Evolutionary conservation across 2,797 vertebrate species (phyloP).

Genomic region (Enteromius thamalakanensis): DNA sequence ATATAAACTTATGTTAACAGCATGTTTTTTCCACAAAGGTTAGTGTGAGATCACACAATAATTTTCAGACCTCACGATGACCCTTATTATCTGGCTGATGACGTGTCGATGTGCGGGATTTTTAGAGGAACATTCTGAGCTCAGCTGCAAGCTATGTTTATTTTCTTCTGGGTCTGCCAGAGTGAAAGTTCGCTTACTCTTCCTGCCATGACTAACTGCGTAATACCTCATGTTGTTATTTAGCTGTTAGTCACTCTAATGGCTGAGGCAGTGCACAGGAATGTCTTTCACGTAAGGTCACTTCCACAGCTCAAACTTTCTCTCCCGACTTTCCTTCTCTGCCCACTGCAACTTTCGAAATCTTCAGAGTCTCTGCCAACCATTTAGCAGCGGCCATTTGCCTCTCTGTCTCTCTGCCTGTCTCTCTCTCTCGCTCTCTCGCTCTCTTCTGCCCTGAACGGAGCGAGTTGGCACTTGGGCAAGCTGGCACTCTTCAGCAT

Average conservation of each 20-base stretch:
- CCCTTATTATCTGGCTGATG: constrained; percentile 15
- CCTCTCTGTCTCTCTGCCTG: constrained; percentile 30
- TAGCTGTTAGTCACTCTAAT: constrained; percentile 54
- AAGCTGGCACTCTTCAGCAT: constrained; percentile 55
- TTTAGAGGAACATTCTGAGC: constrained; percentile 10
- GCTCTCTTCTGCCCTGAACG: constrained; percentile 42
- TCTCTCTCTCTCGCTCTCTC: constrained; percentile 29
- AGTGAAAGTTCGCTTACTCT: constrained; percentile 31
- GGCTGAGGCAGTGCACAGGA: constrained; percentile 56
- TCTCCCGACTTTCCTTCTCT: constrained; percentile 39
- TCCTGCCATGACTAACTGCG: constrained; percentile 38
- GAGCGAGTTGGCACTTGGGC: constrained; percentile 60
- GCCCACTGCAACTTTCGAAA: constrained; percentile 34
- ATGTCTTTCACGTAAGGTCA: constrained; percentile 65
- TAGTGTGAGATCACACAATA: not conserved
- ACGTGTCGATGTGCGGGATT: not conserved
- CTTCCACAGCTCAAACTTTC: constrained; percentile 62
- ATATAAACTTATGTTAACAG: too few relatives aligned
- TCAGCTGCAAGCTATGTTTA: constrained; percentile 29
- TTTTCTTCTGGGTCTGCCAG: constrained; percentile 24
- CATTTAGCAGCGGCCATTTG: constrained; percentile 49
- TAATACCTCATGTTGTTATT: constrained; percentile 55
- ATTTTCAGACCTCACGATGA: constrained; percentile 1
- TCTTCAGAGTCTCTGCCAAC: constrained; percentile 45
- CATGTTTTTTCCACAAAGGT: not conserved